Percentiles rank a stretch among this genome's conserved stretches.
phyloP scores from a whole-genome alignment of 2,113 vertebrate species.

The Vulpes vulpes region DNA sequence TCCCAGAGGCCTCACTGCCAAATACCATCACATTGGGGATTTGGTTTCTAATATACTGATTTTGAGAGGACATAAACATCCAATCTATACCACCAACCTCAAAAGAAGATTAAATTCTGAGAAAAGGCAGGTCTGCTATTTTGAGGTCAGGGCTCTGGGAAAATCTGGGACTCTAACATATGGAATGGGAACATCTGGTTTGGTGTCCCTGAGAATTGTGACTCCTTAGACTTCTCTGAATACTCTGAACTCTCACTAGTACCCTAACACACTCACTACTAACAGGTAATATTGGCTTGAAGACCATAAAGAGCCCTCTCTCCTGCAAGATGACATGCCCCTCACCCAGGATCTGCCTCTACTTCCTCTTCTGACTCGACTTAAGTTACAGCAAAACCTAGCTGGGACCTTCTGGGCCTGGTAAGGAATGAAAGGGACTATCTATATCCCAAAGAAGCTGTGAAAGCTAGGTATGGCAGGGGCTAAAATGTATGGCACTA shows the following conservation, averaged over 20 bases:
- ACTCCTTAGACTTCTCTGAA: neutral
- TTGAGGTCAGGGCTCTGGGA: neutral
- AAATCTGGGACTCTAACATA: neutral
- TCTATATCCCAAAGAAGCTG: neutral
- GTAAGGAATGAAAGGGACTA: neutral
- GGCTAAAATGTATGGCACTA: neutral
- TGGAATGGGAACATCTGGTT: neutral
- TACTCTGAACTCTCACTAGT: neutral
- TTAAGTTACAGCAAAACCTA: neutral
- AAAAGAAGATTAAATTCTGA: neutral
- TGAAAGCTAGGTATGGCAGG: neutral
- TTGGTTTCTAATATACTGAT: neutral
- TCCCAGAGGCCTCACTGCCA: neutral
- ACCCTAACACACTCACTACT: neutral
- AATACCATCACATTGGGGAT: neutral
- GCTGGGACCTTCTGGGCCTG: neutral
- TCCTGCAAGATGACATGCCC: neutral
- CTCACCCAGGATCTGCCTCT: neutral
- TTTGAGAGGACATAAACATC: neutral
- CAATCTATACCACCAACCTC: neutral
- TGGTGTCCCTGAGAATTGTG: neutral
- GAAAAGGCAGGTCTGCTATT: neutral
- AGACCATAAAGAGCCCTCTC: neutral
- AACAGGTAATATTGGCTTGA: neutral
- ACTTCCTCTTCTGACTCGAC: neutral